Evolutionary conservation across 1,140 invertebrate genomes (phyloP).

Genomic region (Drosophila serrata): DNA sequence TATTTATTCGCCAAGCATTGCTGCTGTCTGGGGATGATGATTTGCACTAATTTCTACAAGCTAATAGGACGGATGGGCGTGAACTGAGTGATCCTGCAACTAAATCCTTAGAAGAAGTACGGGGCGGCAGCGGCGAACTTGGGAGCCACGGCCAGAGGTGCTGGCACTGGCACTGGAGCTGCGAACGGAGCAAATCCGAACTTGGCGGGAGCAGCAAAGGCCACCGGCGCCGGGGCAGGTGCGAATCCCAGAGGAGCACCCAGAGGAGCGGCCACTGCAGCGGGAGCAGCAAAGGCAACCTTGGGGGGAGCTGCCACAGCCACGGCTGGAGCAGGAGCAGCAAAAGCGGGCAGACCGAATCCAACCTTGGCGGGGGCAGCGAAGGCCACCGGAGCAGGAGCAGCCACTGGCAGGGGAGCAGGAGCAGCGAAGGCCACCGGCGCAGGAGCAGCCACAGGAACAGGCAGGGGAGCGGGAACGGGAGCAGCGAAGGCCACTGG

Average conservation of each 20-base stretch:
- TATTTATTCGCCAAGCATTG: conserved; percentile 65
- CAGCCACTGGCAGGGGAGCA: conserved; percentile 42
- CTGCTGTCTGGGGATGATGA: conserved; percentile 45
- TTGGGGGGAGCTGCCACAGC: conserved; percentile 36
- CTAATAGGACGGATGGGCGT: conserved; percentile 48
- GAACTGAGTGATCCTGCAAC: conserved; percentile 11
- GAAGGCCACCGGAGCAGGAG: conserved; percentile 73
- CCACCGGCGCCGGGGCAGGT: conserved; percentile 63
- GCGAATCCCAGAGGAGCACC: conserved; percentile 55
- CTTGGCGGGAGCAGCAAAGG: conserved; percentile 60
- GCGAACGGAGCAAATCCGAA: conserved; percentile 71
- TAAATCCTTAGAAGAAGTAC: conserved; percentile 64
- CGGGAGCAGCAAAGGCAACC: conserved; percentile 52
- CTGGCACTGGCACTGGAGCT: conserved; percentile 64
- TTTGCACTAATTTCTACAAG: conserved; percentile 53
- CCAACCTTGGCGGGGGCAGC: conserved; percentile 42
- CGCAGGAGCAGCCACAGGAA: conserved; percentile 42
- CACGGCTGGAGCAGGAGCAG: conserved; percentile 33
- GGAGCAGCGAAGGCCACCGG: conserved; percentile 57
- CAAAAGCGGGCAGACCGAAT: conserved; percentile 25
- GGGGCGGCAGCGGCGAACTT: conserved; percentile 67
- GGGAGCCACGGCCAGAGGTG: conserved; percentile 65
- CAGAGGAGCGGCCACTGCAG: conserved; percentile 64
- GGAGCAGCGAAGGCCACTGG: conserved; percentile 68
- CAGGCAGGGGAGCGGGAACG: conserved; percentile 44